A percentile compares a stretch with the other conserved stretches of the same genome.
These are phyloP conservation scores for Latheticus oryzae DNA, from an alignment of 2,888 invertebrate species.

Conservation along the genomic window DNA sequence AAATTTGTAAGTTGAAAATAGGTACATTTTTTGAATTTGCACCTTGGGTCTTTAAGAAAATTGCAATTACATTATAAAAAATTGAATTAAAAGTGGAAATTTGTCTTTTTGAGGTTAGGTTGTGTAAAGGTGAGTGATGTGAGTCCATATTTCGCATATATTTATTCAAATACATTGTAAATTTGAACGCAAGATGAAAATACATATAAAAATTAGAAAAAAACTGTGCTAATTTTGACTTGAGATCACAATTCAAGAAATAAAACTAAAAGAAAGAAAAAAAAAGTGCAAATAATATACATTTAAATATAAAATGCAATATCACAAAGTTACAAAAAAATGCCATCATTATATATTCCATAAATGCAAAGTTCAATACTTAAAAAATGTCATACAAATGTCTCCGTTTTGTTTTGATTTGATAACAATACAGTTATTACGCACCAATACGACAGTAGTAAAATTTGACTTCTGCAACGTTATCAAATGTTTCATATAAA, in stretches of 20 bases:
- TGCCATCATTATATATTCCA: constrained; percentile 49
- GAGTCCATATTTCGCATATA: no score
- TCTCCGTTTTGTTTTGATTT: constrained; percentile 19
- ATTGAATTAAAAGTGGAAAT: no score
- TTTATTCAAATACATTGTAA: constrained; percentile 64
- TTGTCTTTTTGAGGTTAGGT: no score
- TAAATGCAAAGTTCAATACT: constrained; percentile 34
- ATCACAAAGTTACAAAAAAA: constrained; percentile 58
- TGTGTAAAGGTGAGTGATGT: no score
- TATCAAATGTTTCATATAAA: constrained; percentile 39
- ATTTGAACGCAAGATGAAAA: constrained; percentile 56
- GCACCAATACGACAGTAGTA: constrained; percentile 29
- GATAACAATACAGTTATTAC: constrained; percentile 32
- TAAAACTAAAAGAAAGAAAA: constrained; percentile 35
- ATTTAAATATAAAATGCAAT: constrained; percentile 45
- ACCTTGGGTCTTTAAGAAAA: no score
- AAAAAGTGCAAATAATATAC: constrained; percentile 32
- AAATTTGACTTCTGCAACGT: constrained; percentile 30
- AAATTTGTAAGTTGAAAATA: no score
- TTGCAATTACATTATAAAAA: no score
- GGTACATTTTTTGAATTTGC: no score
- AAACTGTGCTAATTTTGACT: constrained; percentile 59
- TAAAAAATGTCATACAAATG: constrained; percentile 21
- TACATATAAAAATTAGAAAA: constrained; percentile 48
- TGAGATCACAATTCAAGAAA: constrained; percentile 56